Evolutionary conservation across 2,113 vertebrate species (phyloP).

Genomic region (Mus pahari): DNA sequence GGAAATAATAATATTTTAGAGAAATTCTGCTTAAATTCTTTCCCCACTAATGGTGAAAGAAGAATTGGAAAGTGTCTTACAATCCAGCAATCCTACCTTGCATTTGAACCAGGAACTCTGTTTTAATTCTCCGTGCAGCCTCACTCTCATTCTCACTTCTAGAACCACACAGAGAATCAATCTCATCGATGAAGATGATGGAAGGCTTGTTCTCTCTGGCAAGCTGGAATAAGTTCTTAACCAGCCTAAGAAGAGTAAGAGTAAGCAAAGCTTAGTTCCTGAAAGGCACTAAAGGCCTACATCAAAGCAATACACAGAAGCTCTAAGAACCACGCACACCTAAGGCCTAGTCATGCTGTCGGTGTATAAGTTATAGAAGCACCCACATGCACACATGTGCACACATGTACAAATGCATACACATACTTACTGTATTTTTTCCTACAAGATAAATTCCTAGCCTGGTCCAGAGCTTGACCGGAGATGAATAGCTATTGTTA

Average conservation of each 20-base stretch:
- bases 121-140: constrained; percentile 97
- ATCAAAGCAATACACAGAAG: not conserved
- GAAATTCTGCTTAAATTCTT: not conserved
- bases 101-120: constrained; percentile 99
- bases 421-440: not conserved
- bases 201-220: constrained; percentile 97
- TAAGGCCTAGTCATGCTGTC: not conserved
- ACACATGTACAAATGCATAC: not conserved
- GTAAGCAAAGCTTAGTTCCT: constrained; percentile 65
- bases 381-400: not conserved
- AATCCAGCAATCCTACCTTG: constrained; percentile 89
- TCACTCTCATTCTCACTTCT: constrained; percentile 99
- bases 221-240: constrained; percentile 97
- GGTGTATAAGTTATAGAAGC: not conserved
- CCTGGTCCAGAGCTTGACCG: not conserved
- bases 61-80: not conserved
- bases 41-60: not conserved
- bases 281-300: not conserved
- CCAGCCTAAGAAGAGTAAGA: constrained; percentile 89
- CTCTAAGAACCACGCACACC: not conserved
- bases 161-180: constrained; percentile 97
- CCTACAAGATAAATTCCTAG: not conserved
- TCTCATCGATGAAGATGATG: constrained; percentile 99
- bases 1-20: not conserved
- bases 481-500: not conserved